Base-by-base conservation (phyloP, 2,888 invertebrate species). In the Anthophora plumipes region DNA sequence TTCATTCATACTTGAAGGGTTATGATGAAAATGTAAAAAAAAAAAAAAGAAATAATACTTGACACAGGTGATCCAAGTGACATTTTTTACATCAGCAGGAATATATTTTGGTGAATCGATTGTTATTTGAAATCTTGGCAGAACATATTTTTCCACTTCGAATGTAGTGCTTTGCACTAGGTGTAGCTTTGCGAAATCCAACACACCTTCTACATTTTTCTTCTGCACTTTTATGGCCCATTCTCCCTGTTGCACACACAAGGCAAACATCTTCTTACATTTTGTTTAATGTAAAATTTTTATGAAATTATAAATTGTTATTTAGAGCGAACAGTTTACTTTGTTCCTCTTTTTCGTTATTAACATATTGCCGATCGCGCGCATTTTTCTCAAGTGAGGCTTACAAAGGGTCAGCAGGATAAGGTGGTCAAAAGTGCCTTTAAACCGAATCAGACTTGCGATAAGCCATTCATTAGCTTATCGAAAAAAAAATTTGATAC, bases 111-210 rank as follows among this genome's bases (percentile, higher is more conserved):
- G 95, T 25, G 95, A 92, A 11, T 91, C 92, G 1, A 96, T 93
- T 1, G 93, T 94, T 1, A 95, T 94, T 92, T 95, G 94, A 89
- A 95, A 96, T 85, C 95, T 94, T 7, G 96, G 96, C 31, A 96
- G 90, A 39, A 95, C 93, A 88, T 95, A 95, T 89, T 95, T 94
- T 69, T 93, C 93, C 6, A 95, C 94, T 87, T 94, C 94, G 85
- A 95, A 95, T 1, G 80, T 88, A 41, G 93, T 93, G n/a, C n/a
- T n/a, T n/a, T n/a, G n/a, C n/a, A n/a, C n/a, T 0, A 91, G 91
- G 77, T 94, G 92, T 6, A 92, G 91, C 22, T 91, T 63, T 52
- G 93, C 92, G 0, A 92, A 89, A 14, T 91, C 84, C 0, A 90
- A 86, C 46, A 31, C 4, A 31, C 4, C 31, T 31, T 31, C 4